Evolutionary conservation across 2,888 invertebrate species (phyloP).

Genomic region (Ennomos erosarius): DNA sequence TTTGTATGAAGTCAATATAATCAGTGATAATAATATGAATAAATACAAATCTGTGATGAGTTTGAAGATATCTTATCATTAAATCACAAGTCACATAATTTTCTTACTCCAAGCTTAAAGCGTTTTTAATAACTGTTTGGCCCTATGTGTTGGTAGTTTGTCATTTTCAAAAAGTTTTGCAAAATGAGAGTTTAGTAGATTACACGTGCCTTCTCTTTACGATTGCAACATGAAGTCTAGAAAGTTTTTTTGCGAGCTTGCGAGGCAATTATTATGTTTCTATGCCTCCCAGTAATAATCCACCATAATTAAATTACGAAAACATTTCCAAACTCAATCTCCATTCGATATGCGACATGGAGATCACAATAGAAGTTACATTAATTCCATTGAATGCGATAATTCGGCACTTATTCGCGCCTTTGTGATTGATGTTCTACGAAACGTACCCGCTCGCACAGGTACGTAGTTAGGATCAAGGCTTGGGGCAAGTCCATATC

Average conservation of each 20-base stretch:
- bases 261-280: conserved; percentile 7
- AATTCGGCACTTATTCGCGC: conserved; percentile 52
- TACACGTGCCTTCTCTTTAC: too few relatives aligned
- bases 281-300: conserved; percentile 4
- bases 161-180: too few relatives aligned
- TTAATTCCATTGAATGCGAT: conserved; percentile 52
- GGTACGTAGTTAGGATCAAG: conserved; percentile 8
- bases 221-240: too few relatives aligned
- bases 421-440: conserved; percentile 70
- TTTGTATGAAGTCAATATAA: conserved; percentile 1
- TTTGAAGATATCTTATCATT: too few relatives aligned
- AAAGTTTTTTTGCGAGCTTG: background rate
- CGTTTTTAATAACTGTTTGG: too few relatives aligned
- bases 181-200: too few relatives aligned
- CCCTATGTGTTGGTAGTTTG: too few relatives aligned
- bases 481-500: background rate
- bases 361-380: conserved; percentile 21
- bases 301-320: conserved; percentile 24
- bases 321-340: conserved; percentile 28
- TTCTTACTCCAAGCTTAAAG: too few relatives aligned
- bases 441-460: conserved; percentile 53
- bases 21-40: too few relatives aligned
- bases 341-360: conserved; percentile 25
- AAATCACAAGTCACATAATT: too few relatives aligned
- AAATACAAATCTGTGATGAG: too few relatives aligned